Base-by-base conservation (phyloP, 2,113 vertebrate species). In the Chroicocephalus ridibundus region DNA sequence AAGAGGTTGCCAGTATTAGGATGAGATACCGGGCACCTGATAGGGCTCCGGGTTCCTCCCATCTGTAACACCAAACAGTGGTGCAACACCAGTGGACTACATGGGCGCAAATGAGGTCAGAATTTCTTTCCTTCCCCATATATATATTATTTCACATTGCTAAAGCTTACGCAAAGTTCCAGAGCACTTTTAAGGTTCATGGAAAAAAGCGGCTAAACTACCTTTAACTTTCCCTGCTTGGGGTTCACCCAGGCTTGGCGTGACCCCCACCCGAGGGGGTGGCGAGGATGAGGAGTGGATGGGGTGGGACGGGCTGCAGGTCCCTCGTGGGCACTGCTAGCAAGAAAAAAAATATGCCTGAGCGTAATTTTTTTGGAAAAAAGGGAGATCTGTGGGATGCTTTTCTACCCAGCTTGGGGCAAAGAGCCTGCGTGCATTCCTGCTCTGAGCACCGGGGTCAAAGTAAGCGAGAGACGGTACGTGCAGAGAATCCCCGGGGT, bases 191-290 rank as follows among this genome's bases (percentile, higher is more conserved):
- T 38, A 75, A 62, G 12, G 36, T 61, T 65, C 21, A 51, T 75
- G 29, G 52, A 68, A 75, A 71, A 44, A 52, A 79, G 27, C 44
- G 57, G 79, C 68, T 95, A 87, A 55, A 93, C 82, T 75, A 81
- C 76, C 75, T 96, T 94, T 57, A 89, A 52, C 60, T 92, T 92
- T 90, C 90, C 47, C 76, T 78, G 71, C 57, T 55, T 92, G 81
- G 66, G 76, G 40, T 42, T 66, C 34, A 19, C 60, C 42, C 60
- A 72, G 61, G 36, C 32, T 60, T 82, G 44, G n/a, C 42, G 25
- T 88, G 57, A 51, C 22, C 29, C 31, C 36, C 46, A 58, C 17
- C 15, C 1, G 0, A 77, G 21, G 4, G 24, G 51, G 22, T 52
- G 65, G 38, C 1, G 2, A 78, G 46, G 47, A 40, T 0, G 0